Conservation (phyloP, 2,888 invertebrate species). For the Morinoia aosen region DNA sequence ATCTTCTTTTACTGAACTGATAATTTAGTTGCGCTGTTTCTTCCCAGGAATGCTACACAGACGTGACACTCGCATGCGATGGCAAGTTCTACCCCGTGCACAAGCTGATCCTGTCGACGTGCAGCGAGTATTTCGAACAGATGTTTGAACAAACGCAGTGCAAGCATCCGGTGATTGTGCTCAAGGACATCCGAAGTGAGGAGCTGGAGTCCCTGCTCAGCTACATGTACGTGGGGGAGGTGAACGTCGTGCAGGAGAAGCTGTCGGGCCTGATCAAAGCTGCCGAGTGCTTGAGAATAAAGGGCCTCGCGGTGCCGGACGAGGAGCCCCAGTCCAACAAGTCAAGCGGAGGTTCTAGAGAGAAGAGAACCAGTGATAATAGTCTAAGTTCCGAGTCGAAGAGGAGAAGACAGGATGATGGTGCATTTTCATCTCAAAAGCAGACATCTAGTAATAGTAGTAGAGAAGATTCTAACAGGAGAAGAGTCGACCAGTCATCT, state of each 20-base stretch:
- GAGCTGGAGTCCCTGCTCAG: constrained; percentile 55
- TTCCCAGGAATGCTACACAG: constrained; percentile 44
- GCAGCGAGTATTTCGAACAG: constrained; percentile 57
- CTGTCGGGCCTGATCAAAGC: constrained; percentile 55
- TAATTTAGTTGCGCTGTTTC: background rate
- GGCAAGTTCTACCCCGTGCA: constrained; percentile 57
- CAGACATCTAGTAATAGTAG: constrained; percentile 16
- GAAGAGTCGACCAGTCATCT: constrained; percentile 41
- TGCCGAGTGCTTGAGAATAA: constrained; percentile 57
- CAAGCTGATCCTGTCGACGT: constrained; percentile 56
- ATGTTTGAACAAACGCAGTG: constrained; percentile 58
- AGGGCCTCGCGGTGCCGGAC: constrained; percentile 57
- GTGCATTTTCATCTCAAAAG: background rate
- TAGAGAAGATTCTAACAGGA: constrained; percentile 28
- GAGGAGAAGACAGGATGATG: constrained; percentile 55
- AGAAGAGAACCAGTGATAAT: constrained; percentile 55
- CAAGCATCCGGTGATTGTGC: constrained; percentile 56
- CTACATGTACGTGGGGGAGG: constrained; percentile 58
- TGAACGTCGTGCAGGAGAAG: constrained; percentile 57
- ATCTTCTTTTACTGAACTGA: no score
- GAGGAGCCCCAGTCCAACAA: constrained; percentile 45
- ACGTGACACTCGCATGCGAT: constrained; percentile 53
- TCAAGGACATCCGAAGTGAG: constrained; percentile 55
- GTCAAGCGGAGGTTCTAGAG: constrained; percentile 30
- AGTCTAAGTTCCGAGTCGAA: constrained; percentile 47